A percentile compares a stretch with the other conserved stretches of the same genome.
Conservation (phyloP, 2,888 invertebrate genomes). For the Tinea pellionella region DNA sequence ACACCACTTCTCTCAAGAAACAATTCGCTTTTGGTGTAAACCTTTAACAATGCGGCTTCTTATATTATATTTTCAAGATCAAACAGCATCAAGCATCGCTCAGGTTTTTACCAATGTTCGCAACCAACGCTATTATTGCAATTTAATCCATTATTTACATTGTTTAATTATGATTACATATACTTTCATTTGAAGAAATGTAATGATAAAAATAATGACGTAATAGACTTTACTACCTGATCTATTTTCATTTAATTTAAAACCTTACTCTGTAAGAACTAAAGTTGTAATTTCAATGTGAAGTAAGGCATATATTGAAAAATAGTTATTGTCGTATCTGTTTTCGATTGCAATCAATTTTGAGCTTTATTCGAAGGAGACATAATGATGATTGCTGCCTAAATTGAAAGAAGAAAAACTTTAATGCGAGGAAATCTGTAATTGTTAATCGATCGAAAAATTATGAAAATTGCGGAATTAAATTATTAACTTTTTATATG, state of each 20-base stretch:
- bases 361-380: not conserved
- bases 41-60: not conserved
- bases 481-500: not conserved
- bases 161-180: conserved; percentile 4
- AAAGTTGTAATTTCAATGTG: not conserved
- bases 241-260: not conserved
- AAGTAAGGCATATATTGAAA: not conserved
- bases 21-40: not conserved
- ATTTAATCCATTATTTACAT: conserved; percentile 9
- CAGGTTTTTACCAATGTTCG: not conserved
- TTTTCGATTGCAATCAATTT: not conserved
- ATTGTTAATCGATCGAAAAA: not conserved
- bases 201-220: not conserved
- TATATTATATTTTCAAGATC: conserved; percentile 12
- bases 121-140: not conserved
- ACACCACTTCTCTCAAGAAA: not conserved
- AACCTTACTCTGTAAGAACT: not conserved
- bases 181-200: conserved; percentile 12
- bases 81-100: not conserved
- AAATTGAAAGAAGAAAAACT: not conserved
- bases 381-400: not conserved
- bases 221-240: not conserved
- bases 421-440: not conserved
- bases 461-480: not conserved
- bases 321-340: not conserved